These are phyloP conservation scores for Beaufortia kweichowensis DNA, from an alignment of 2,113 vertebrate species.

Conservation along the genomic window DNA sequence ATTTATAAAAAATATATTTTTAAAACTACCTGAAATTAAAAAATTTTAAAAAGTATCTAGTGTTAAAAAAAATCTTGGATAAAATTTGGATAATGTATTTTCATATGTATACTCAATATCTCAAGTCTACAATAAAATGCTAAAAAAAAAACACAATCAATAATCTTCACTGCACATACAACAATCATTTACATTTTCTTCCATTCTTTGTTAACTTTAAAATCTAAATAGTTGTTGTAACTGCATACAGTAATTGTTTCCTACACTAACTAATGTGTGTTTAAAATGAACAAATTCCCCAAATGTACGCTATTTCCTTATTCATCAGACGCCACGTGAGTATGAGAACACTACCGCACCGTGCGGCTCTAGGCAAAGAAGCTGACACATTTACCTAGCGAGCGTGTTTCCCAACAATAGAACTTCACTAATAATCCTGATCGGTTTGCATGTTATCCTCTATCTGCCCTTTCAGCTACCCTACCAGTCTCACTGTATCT, in stretches of 20 bases:
- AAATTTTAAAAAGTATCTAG: no score
- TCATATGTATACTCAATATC: no score
- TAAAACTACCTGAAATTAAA: no score
- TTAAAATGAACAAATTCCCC: neutral
- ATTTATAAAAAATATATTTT: no score
- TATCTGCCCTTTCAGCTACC: constrained; percentile 49
- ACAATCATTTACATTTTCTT: neutral
- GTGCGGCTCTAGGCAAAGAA: constrained; percentile 52
- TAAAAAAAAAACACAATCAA: constrained; percentile 17
- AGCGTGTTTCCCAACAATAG: constrained; percentile 45
- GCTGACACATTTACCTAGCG: constrained; percentile 53
- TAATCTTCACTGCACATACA: no score
- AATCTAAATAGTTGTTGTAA: neutral
- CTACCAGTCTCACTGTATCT: constrained; percentile 4
- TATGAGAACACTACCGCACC: constrained; percentile 29
- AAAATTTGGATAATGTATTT: no score
- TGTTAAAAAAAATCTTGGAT: no score
- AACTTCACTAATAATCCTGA: neutral
- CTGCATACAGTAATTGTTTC: neutral
- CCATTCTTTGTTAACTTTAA: neutral
- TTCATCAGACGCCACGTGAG: constrained; percentile 13
- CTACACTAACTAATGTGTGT: neutral
- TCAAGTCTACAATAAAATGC: no score
- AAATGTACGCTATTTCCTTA: neutral
- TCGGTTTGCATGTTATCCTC: constrained; percentile 62